A percentile compares a stretch with the other conserved stretches of the same genome.
Conservation (phyloP, 2,113 vertebrate genomes). For the Glaucidium brasilianum region DNA sequence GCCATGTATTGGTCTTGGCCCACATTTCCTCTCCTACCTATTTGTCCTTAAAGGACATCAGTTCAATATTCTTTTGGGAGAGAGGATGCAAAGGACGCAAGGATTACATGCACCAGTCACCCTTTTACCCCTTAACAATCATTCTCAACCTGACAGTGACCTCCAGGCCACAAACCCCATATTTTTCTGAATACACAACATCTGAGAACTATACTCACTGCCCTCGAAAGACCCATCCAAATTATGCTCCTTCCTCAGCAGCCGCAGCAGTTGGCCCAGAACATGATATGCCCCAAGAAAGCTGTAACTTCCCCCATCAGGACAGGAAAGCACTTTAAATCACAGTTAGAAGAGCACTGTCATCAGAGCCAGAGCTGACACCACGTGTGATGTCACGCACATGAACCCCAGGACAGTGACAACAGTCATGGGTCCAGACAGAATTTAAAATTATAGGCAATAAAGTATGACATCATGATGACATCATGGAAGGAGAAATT, state of each 20-base stretch:
- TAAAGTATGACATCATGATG: conserved; percentile 56
- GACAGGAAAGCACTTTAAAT: conserved; percentile 2
- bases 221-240: not conserved
- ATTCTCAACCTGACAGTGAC: not conserved
- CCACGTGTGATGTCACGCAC: not conserved
- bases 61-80: not conserved
- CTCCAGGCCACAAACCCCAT: not conserved
- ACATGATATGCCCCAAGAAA: not conserved
- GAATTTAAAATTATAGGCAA: not conserved
- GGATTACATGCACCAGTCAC: not conserved
- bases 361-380: not conserved
- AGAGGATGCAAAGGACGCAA: not conserved
- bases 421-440: not conserved
- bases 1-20: not conserved
- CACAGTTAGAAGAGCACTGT: not conserved
- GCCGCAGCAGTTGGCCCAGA: not conserved
- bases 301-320: not conserved
- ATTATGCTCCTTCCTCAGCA: not conserved
- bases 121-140: not conserved
- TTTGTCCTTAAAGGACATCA: not conserved
- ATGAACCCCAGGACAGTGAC: not conserved
- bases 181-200: not conserved
- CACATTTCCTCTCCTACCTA: not conserved
- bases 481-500: conserved; percentile 24
- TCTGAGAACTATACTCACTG: not conserved